A percentile compares a stretch with the other conserved stretches of the same genome.
Conservation (phyloP, 1,140 invertebrate species). For the Spodoptera frugiperda region DNA sequence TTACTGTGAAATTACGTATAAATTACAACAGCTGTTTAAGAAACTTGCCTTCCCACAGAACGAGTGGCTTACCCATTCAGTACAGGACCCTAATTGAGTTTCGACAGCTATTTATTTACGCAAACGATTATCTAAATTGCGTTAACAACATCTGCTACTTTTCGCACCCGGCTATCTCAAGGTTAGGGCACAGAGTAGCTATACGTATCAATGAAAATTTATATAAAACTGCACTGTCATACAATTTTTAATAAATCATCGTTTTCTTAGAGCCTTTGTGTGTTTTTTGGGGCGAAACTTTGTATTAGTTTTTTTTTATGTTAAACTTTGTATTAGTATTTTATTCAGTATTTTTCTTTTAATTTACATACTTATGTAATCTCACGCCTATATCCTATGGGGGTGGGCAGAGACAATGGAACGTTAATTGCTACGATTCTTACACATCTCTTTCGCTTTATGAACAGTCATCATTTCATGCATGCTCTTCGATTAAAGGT, state of each 20-base stretch:
- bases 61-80: constrained; percentile 55
- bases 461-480: no score
- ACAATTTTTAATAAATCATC: background rate
- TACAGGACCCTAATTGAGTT: constrained; percentile 72
- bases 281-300: no score
- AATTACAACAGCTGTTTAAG: constrained; percentile 69
- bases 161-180: constrained; percentile 75
- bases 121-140: constrained; percentile 83
- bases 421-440: no score
- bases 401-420: no score
- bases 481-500: no score
- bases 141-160: constrained; percentile 81
- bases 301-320: no score
- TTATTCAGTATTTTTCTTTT: no score
- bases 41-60: constrained; percentile 62
- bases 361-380: no score
- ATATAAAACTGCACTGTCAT: background rate
- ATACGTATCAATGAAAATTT: constrained; percentile 30
- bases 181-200: constrained; percentile 55
- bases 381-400: no score
- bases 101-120: constrained; percentile 82
- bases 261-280: background rate
- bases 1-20: constrained; percentile 52
- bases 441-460: no score
- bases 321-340: no score